These are phyloP conservation scores for Coregonus sp. DNA, from an alignment of 2,797 vertebrate genomes.

Conservation along the genomic window DNA sequence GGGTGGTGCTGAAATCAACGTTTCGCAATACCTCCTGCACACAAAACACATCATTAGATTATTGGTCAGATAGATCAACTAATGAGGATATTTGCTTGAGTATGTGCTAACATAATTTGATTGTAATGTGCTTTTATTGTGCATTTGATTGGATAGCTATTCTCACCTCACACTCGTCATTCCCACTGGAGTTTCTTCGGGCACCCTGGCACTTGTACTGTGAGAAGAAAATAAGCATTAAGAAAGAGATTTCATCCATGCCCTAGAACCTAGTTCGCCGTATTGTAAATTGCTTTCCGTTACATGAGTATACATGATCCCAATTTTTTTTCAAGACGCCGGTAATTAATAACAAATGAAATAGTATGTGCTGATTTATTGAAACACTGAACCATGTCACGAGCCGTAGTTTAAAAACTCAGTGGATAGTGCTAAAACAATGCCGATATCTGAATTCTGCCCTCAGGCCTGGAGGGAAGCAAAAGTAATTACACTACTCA, in stretches of 20 bases:
- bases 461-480: too few relatives aligned
- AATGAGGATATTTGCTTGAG: not conserved
- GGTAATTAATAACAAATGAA: too few relatives aligned
- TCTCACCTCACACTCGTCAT: slow-evolving; percentile 89
- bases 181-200: slow-evolving; percentile 86
- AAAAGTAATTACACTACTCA: too few relatives aligned
- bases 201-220: slow-evolving; percentile 90
- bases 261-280: too few relatives aligned
- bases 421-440: too few relatives aligned
- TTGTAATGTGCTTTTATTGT: not conserved
- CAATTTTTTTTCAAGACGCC: too few relatives aligned
- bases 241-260: not conserved
- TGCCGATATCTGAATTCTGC: too few relatives aligned
- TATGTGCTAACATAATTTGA: not conserved
- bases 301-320: too few relatives aligned
- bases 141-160: not conserved
- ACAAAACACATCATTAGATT: not conserved
- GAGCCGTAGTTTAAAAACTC: too few relatives aligned
- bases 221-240: slow-evolving; percentile 29
- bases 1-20: slow-evolving; percentile 74
- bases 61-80: not conserved
- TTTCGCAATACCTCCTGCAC: slow-evolving; percentile 86
- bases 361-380: too few relatives aligned
- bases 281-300: too few relatives aligned
- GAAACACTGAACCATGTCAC: too few relatives aligned